Evolutionary conservation across 1,140 invertebrate species (phyloP).

Genomic region (Drosophila ironensis): DNA sequence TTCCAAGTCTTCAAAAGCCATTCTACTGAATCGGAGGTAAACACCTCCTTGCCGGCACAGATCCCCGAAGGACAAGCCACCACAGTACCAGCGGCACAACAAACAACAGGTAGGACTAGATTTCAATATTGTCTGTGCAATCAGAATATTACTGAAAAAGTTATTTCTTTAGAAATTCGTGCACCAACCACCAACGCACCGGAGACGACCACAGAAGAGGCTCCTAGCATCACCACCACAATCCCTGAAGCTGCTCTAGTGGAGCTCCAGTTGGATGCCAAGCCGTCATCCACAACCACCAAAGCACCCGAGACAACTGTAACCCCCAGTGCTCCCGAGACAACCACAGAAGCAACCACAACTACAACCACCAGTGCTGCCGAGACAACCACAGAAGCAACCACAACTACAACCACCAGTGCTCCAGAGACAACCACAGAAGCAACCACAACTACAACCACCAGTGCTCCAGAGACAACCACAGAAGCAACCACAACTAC

Average conservation of each 20-base stretch:
- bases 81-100: background rate
- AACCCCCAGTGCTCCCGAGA: too few species aligned
- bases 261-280: background rate
- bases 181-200: background rate
- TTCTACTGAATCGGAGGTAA: background rate
- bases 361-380: background rate
- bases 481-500: too few species aligned
- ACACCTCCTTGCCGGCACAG: background rate
- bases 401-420: background rate
- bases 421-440: background rate
- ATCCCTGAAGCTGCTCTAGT: background rate
- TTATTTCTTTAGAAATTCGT: background rate
- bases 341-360: background rate
- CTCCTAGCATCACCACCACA: background rate
- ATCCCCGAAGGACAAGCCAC: background rate
- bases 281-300: too few species aligned
- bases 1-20: background rate
- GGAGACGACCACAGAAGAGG: background rate
- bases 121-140: too few species aligned
- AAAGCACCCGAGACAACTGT: slow-evolving; percentile 1
- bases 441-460: slow-evolving; percentile 16
- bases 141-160: background rate
- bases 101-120: slow-evolving; percentile 12
- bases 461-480: too few species aligned
- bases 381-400: slow-evolving; percentile 15